phyloP scores from a whole-genome alignment of 2,888 invertebrate genomes.

The Apantesis nais region DNA sequence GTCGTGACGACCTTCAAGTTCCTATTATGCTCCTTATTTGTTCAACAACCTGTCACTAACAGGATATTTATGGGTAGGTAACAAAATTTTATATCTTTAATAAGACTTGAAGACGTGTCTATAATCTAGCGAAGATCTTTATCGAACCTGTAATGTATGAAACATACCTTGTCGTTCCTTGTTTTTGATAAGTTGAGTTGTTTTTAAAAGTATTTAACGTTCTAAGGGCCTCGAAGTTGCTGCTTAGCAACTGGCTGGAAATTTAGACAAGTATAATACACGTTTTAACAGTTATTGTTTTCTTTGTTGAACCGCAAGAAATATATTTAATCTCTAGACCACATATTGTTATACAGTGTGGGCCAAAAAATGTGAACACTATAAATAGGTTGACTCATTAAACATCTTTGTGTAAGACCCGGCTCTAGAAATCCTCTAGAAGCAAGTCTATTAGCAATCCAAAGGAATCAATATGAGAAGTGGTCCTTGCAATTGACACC shows the following conservation, averaged over 20 bases:
- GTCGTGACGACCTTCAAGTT: slow-evolving; percentile 37
- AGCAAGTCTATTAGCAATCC: neutral
- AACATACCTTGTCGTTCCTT: neutral
- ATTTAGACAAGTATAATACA: neutral
- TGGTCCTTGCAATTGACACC: neutral
- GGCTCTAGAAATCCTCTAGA: neutral
- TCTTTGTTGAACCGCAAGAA: neutral
- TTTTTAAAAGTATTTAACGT: neutral
- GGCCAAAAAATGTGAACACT: neutral
- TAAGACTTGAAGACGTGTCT: neutral
- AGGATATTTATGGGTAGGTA: neutral
- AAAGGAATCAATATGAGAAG: neutral
- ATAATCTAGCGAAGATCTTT: neutral
- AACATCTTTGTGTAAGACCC: too few species aligned
- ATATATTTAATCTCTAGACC: too few species aligned
- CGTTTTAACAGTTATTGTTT: neutral
- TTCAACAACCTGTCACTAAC: slow-evolving; percentile 3
- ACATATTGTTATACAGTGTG: too few species aligned
- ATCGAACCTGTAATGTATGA: neutral
- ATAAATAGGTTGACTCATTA: too few species aligned
- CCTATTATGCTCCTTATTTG: slow-evolving; percentile 14
- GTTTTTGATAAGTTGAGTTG: neutral
- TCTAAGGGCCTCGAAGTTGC: neutral
- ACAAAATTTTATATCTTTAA: neutral
- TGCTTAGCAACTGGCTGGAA: neutral